Conservation (phyloP, 2,113 vertebrate genomes). For the Amblyornis subalaris region DNA sequence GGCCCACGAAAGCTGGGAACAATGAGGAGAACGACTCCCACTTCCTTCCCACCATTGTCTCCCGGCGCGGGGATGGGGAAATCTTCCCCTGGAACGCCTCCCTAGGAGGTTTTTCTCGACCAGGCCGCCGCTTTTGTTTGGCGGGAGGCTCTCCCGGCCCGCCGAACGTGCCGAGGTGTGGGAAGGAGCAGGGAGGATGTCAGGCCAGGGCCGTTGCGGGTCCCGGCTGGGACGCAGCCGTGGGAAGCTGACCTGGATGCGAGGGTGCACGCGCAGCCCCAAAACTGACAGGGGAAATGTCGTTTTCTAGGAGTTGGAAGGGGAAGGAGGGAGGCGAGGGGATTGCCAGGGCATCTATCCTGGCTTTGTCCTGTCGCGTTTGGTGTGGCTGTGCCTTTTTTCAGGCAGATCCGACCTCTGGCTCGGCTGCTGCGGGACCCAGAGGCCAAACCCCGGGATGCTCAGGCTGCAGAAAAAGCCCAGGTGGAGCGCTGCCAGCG, state of each 20-base stretch:
- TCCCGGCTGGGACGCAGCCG: not conserved
- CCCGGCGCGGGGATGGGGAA: not conserved
- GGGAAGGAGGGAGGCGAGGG: not conserved
- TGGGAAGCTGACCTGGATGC: not conserved
- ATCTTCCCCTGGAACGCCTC: not conserved
- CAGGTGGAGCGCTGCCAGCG: not conserved
- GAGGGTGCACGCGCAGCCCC: not conserved
- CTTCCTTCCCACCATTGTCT: constrained; percentile 66
- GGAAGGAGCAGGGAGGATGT: not conserved
- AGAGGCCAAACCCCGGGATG: not conserved
- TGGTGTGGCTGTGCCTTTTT: not conserved
- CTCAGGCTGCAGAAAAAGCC: not conserved
- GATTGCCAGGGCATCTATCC: not conserved
- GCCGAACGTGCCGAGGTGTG: not conserved
- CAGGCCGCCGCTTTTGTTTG: not conserved
- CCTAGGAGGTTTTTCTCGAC: not conserved
- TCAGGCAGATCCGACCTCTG: not conserved
- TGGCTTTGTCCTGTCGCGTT: not conserved
- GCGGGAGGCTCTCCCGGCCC: not conserved
- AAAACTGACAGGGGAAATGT: not conserved
- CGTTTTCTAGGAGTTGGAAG: not conserved
- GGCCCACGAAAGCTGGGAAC: not conserved
- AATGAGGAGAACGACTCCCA: not conserved
- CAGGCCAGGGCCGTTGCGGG: not conserved
- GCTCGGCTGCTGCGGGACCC: not conserved